Percentiles rank a stretch among this genome's conserved stretches.
These are phyloP conservation scores for Craniophora ligustri DNA, from an alignment of 2,888 invertebrate species.

Conservation along the genomic window DNA sequence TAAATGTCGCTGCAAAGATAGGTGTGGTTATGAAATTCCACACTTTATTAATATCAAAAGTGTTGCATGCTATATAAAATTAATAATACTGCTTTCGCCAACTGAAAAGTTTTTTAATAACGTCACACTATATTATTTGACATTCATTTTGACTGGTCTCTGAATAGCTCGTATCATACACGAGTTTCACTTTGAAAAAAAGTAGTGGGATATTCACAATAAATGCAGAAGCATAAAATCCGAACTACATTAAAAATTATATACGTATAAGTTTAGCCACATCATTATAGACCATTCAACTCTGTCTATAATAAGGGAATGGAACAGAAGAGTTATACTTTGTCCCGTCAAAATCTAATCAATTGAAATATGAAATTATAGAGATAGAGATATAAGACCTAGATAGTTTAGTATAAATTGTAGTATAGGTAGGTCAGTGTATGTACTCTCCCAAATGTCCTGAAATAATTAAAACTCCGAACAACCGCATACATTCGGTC, in stretches of 20 bases:
- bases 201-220: neutral
- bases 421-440: too few species aligned
- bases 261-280: too few species aligned
- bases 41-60: constrained; percentile 60
- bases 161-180: constrained; percentile 15
- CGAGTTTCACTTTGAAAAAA: constrained; percentile 3
- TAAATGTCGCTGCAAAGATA: constrained; percentile 35
- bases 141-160: constrained; percentile 23
- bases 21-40: constrained; percentile 44
- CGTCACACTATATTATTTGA: constrained; percentile 41
- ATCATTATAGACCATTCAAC: too few species aligned
- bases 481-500: constrained; percentile 29
- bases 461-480: constrained; percentile 31
- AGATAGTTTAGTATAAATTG: too few species aligned
- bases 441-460: neutral
- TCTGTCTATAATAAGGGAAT: too few species aligned
- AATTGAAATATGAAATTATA: too few species aligned
- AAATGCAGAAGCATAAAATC: neutral
- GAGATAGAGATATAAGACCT: too few species aligned
- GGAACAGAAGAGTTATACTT: too few species aligned
- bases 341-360: too few species aligned
- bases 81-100: constrained; percentile 44
- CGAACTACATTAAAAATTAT: too few species aligned
- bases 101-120: constrained; percentile 63
- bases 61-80: constrained; percentile 50